Conservation (phyloP, 37 sponge, comb jelly and placozoan species). For the Trichoplax adhaerens region DNA sequence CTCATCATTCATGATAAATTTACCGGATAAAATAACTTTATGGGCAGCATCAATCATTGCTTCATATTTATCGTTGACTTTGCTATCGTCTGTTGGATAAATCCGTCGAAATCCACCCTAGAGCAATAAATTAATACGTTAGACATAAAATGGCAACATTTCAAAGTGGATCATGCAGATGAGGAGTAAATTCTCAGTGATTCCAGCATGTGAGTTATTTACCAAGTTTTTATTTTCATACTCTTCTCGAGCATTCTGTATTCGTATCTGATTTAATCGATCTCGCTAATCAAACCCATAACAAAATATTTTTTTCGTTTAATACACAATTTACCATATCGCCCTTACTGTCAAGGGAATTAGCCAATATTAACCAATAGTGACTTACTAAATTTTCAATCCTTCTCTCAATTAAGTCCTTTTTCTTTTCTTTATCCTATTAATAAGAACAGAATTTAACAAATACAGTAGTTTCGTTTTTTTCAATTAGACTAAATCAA, state of each 20-base stretch:
- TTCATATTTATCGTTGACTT: no score
- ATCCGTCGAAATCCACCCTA: constrained; percentile 42
- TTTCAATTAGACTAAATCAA: no score
- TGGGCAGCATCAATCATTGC: no score
- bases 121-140: not conserved
- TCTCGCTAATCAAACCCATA: constrained; percentile 11
- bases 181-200: no score
- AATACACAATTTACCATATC: not conserved
- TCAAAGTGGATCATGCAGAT: not conserved
- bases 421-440: constrained; percentile 31
- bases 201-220: not conserved
- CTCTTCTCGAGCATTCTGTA: constrained; percentile 24
- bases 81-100: constrained; percentile 31
- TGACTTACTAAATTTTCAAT: constrained; percentile 34
- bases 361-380: no score
- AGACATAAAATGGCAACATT: not conserved
- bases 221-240: constrained; percentile 38
- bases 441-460: not conserved
- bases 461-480: no score
- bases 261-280: constrained; percentile 20
- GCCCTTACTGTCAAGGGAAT: not conserved
- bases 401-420: constrained; percentile 13
- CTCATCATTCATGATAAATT: no score
- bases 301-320: not conserved
- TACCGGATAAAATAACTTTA: no score